phyloP scores from a whole-genome alignment of 2,888 invertebrate genomes.

The Melitaea athalia region DNA sequence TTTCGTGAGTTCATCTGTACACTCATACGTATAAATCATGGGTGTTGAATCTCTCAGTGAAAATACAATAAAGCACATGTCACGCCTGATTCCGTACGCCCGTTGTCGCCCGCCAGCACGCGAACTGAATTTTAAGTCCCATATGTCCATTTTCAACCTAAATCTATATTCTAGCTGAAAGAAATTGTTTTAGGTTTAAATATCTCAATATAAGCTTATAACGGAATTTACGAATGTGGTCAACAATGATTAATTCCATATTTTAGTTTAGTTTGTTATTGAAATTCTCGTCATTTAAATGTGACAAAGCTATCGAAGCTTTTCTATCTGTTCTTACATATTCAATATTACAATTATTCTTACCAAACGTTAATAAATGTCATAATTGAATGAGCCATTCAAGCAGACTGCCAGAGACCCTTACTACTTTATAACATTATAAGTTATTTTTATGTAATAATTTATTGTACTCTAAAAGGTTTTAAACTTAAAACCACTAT shows the following conservation, averaged over 20 bases:
- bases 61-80: constrained; percentile 62
- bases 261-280: neutral
- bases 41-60: constrained; percentile 43
- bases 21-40: constrained; percentile 21
- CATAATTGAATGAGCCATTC: too few species aligned
- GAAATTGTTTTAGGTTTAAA: constrained; percentile 16
- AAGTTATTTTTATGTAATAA: too few species aligned
- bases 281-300: too few species aligned
- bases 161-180: constrained; percentile 43
- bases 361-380: too few species aligned
- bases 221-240: neutral
- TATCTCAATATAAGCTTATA: neutral
- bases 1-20: constrained; percentile 19
- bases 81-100: constrained; percentile 47
- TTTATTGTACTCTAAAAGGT: too few species aligned
- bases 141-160: constrained; percentile 48
- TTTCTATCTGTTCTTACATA: too few species aligned
- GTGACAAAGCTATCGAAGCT: too few species aligned
- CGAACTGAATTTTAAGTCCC: constrained; percentile 58
- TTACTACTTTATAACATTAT: too few species aligned
- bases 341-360: too few species aligned
- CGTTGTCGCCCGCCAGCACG: constrained; percentile 45
- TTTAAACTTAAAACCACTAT: too few species aligned
- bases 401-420: too few species aligned
- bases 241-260: neutral